These are phyloP conservation scores for Campoletis sonorensis DNA, from an alignment of 1,140 invertebrate species.

Conservation along the genomic window DNA sequence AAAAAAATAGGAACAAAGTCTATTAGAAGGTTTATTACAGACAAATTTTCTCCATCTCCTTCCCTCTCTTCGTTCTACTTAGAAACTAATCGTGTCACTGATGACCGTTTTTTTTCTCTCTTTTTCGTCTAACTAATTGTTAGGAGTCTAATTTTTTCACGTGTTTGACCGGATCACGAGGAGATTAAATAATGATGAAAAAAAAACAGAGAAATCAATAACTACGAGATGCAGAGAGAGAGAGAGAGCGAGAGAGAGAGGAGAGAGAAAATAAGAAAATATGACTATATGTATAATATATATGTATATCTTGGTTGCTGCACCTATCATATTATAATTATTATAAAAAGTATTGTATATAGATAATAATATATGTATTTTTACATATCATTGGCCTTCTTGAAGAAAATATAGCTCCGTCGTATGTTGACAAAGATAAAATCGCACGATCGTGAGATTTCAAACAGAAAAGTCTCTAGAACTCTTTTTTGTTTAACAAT, in stretches of 20 bases:
- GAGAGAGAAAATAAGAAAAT: slow-evolving; percentile 53
- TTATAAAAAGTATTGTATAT: slow-evolving; percentile 72
- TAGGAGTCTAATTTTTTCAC: slow-evolving; percentile 1
- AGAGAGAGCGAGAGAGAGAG: slow-evolving; percentile 30
- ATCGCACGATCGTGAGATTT: neutral
- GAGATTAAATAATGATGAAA: neutral
- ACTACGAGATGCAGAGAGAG: neutral
- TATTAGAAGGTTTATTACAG: slow-evolving; percentile 26
- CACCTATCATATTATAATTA: slow-evolving; percentile 69
- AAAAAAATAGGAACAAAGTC: neutral
- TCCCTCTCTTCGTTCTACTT: neutral
- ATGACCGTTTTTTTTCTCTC: slow-evolving; percentile 17
- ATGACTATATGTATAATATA: slow-evolving; percentile 74
- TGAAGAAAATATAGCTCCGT: slow-evolving; percentile 69
- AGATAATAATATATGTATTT: slow-evolving; percentile 75
- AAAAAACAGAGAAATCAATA: slow-evolving; percentile 5
- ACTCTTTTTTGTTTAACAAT: neutral
- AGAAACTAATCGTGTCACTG: slow-evolving; percentile 37
- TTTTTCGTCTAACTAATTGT: slow-evolving; percentile 25
- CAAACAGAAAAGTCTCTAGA: neutral
- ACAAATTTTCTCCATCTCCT: slow-evolving; percentile 6
- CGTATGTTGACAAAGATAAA: slow-evolving; percentile 63
- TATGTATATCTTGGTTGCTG: slow-evolving; percentile 74
- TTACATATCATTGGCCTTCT: slow-evolving; percentile 75
- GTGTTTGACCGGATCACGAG: slow-evolving; percentile 36